Base-by-base conservation (phyloP, 2,797 vertebrate species). In the Acanthiza pusilla region DNA sequence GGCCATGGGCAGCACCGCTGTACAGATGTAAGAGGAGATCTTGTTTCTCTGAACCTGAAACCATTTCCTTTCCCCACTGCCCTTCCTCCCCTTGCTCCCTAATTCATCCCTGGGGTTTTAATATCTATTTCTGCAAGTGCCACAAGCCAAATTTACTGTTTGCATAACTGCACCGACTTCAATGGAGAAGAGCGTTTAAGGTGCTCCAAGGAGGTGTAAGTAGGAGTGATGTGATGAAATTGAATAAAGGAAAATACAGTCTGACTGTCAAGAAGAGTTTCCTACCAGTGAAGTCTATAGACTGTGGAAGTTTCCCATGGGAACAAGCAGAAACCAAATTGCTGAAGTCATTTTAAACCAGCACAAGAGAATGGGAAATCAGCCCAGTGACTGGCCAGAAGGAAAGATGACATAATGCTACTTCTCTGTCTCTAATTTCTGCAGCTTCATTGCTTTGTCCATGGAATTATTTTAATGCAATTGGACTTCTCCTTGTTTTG, bases 211-310 rank as follows among this genome's bases (percentile, higher is more conserved):
- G 91, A 98, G 95, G 92, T 85, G n/a, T 96, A 97, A 97, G 96
- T 95, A 97, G 93, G 96, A 96, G 94, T 97, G 97, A 97, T 93
- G 94, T 96, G 96, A 97, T 95, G 91, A 97, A 97, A 97, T 95
- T 86, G 97, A 97, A 95, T 95, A 96, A 97, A 97, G 96, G 92
- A 97, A 97, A 97, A 97, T 96, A 93, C 11, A 96, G 94, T 81
- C 96, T 97, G 97, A 96, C 94, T 97, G 97, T 97, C 96, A 98
- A 87, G 96, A 97, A 94, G 96, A 96, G 96, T 97, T 97, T 97
- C 92, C 97, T 97, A 97, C 86, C 91, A 96, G 91, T 2, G 45
- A 96, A 96, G 97, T 97, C 97, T 97, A 97, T 96, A 96, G 97
- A 93, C 93, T 97, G 91, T 93, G 95, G 93, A 97, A 91, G 95